Percentiles rank a stretch among this genome's conserved stretches.
Evolutionary conservation across 2,888 invertebrate species (phyloP).

Genomic region (Tinea pellionella): DNA sequence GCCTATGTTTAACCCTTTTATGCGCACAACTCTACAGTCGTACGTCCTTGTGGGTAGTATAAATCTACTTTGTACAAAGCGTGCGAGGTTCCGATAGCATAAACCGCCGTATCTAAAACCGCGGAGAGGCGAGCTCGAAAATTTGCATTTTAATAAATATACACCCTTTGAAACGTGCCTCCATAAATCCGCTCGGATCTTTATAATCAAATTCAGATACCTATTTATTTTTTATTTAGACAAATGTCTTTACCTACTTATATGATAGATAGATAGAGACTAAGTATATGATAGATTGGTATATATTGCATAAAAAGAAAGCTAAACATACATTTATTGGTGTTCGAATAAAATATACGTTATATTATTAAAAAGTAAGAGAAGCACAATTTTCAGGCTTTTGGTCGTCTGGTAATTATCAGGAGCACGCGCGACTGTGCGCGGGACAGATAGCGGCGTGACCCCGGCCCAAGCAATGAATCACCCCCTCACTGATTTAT

Average conservation of each 20-base stretch:
- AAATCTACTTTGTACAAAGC: slow-evolving; percentile 64
- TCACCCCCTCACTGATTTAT: slow-evolving; percentile 50
- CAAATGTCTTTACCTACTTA: neutral
- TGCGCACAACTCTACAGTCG: neutral
- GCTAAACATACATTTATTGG: too few species aligned
- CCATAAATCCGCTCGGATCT: slow-evolving; percentile 61
- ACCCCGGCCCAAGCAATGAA: slow-evolving; percentile 24
- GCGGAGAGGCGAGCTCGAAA: slow-evolving; percentile 38
- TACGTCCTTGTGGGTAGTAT: slow-evolving; percentile 35
- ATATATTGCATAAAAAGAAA: too few species aligned
- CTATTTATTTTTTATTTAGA: slow-evolving; percentile 33
- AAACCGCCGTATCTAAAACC: slow-evolving; percentile 49
- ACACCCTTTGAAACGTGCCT: slow-evolving; percentile 65
- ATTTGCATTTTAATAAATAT: slow-evolving; percentile 71
- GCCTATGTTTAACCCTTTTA: slow-evolving; percentile 26
- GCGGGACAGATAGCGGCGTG: slow-evolving; percentile 56
- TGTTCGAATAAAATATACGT: neutral
- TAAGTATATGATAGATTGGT: too few species aligned
- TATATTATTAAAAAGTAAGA: neutral
- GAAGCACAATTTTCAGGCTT: slow-evolving; percentile 22
- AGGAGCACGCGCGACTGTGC: slow-evolving; percentile 32
- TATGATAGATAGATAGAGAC: too few species aligned
- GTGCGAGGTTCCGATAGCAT: slow-evolving; percentile 59
- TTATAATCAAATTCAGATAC: slow-evolving; percentile 67
- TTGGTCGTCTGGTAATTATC: slow-evolving; percentile 59